These are phyloP conservation scores for Sinonovacula constricta DNA, from an alignment of 1,140 invertebrate species.

Conservation along the genomic window DNA sequence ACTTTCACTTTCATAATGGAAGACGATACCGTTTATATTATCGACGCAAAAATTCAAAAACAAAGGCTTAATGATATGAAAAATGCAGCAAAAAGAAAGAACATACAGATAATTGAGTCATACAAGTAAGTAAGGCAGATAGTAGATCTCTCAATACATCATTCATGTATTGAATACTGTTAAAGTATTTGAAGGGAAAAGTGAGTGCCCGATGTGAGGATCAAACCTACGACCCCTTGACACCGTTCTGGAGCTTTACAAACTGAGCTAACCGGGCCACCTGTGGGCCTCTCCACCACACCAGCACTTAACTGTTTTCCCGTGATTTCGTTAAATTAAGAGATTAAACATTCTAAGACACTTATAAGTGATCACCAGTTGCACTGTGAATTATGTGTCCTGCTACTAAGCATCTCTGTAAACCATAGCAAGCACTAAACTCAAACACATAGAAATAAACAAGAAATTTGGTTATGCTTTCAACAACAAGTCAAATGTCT, in stretches of 20 bases:
- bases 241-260: not conserved
- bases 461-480: too few relatives aligned
- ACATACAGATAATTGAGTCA: slow-evolving; percentile 13
- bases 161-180: not conserved
- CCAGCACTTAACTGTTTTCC: too few relatives aligned
- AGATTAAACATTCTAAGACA: too few relatives aligned
- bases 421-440: too few relatives aligned
- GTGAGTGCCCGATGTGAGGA: not conserved
- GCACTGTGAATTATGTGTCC: too few relatives aligned
- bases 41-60: slow-evolving; percentile 38
- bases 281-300: not conserved
- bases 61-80: slow-evolving; percentile 44
- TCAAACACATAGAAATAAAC: too few relatives aligned
- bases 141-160: not conserved
- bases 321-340: too few relatives aligned
- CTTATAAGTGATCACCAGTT: too few relatives aligned
- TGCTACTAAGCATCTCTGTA: too few relatives aligned
- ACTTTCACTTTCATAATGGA: too few relatives aligned
- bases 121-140: slow-evolving; percentile 13
- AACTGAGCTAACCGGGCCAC: not conserved
- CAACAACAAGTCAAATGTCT: too few relatives aligned
- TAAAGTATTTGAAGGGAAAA: not conserved
- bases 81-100: slow-evolving; percentile 27
- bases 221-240: not conserved
- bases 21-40: too few relatives aligned